These are phyloP conservation scores for Spialia ferax DNA, from an alignment of 2,888 invertebrate genomes.

Conservation along the genomic window DNA sequence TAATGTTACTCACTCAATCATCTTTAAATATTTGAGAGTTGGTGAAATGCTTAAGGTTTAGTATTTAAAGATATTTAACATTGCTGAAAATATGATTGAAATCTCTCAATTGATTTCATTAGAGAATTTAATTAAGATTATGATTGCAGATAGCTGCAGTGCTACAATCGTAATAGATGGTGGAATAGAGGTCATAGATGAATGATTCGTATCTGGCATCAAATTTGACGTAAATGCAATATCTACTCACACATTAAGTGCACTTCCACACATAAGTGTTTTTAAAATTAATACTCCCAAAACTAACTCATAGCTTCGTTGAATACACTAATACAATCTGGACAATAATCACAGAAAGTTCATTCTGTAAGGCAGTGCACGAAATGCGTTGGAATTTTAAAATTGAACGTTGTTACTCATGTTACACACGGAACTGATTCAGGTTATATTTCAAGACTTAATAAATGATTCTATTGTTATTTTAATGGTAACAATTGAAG, in stretches of 20 bases:
- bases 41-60: too few species aligned
- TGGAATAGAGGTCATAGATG: not conserved
- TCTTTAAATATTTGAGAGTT: too few species aligned
- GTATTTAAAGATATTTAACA: too few species aligned
- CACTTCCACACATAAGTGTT: conserved; percentile 60
- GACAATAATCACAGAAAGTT: conserved; percentile 56
- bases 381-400: conserved; percentile 56
- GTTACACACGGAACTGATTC: conserved; percentile 3
- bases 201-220: conserved; percentile 15
- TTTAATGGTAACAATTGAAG: conserved; percentile 54
- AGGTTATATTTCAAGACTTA: conserved; percentile 46
- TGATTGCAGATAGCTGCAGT: too few species aligned
- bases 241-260: conserved; percentile 71
- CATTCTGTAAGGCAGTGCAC: conserved; percentile 67
- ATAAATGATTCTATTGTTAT: conserved; percentile 23
- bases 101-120: not conserved
- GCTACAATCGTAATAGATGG: too few species aligned
- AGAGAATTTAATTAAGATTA: not conserved
- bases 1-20: too few species aligned
- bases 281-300: conserved; percentile 32
- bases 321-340: conserved; percentile 40
- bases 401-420: conserved; percentile 35
- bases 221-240: conserved; percentile 58
- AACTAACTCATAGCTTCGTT: conserved; percentile 20
- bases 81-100: too few species aligned